These are phyloP conservation scores for Cassiopea xamachana DNA, from an alignment of 30 jellyfish, hydroid and myxozoan genomes.

Conservation along the genomic window DNA sequence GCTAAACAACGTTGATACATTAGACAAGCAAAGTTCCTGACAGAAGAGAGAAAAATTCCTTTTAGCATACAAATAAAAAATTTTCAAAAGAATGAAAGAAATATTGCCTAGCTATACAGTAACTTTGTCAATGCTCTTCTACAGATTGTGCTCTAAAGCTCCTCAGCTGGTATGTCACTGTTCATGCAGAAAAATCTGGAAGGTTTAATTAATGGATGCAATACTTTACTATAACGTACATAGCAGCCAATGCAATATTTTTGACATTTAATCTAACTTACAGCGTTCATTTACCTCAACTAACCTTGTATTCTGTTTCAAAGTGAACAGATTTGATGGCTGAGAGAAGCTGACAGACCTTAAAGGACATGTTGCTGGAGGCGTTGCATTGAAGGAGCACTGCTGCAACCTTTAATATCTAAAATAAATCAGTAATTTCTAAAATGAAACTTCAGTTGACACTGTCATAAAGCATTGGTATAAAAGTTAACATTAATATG, in stretches of 20 bases:
- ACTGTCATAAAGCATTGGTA: too few species aligned
- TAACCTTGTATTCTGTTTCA: conserved; percentile 13
- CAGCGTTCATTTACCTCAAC: not conserved
- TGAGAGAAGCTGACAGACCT: conserved; percentile 28
- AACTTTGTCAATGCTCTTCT: too few species aligned
- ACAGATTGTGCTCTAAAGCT: too few species aligned
- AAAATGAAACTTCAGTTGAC: not conserved
- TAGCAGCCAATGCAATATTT: not conserved
- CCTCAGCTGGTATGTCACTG: too few species aligned
- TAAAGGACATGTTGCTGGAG: conserved; percentile 10
- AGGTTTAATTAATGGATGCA: too few species aligned
- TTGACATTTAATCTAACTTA: not conserved
- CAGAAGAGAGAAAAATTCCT: not conserved
- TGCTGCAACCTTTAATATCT: conserved; percentile 15
- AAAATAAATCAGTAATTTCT: not conserved
- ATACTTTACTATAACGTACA: too few species aligned
- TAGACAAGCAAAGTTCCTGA: conserved; percentile 1
- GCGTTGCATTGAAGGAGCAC: conserved; percentile 27
- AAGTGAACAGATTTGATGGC: conserved; percentile 6
- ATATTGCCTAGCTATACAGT: not conserved
- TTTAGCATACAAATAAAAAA: not conserved
- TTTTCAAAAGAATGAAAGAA: not conserved
- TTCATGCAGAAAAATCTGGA: too few species aligned
- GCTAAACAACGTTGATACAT: not conserved
- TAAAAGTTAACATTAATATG: too few species aligned